phyloP scores from a whole-genome alignment of 1,140 invertebrate species.

The Episyrphus balteatus region DNA sequence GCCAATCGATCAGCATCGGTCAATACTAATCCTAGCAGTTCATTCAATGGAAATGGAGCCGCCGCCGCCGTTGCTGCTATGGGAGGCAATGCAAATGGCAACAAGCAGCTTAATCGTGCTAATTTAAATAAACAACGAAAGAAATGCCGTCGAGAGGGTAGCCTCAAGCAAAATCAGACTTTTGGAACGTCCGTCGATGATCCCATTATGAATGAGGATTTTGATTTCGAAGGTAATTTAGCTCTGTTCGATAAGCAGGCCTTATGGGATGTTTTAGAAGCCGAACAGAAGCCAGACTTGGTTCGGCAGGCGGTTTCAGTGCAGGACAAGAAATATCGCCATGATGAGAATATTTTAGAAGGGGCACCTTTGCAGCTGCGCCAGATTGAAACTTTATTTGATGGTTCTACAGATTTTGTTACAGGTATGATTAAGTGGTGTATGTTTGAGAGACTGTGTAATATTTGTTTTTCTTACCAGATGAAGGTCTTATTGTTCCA shows the following conservation, averaged over 20 bases:
- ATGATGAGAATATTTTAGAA: slow-evolving; percentile 76
- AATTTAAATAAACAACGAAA: slow-evolving; percentile 19
- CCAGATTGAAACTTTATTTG: slow-evolving; percentile 54
- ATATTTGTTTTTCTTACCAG: slow-evolving; percentile 18
- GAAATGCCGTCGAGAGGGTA: slow-evolving; percentile 21
- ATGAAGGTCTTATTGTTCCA: slow-evolving; percentile 67
- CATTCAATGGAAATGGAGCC: slow-evolving; percentile 13
- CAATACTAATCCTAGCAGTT: slow-evolving; percentile 1
- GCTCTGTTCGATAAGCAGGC: slow-evolving; percentile 82
- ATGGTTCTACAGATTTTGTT: slow-evolving; percentile 55
- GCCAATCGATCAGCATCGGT: slow-evolving; percentile 5
- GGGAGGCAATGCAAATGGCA: slow-evolving; percentile 9
- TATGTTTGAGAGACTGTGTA: slow-evolving; percentile 10
- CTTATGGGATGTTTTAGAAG: slow-evolving; percentile 57
- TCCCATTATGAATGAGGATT: slow-evolving; percentile 53
- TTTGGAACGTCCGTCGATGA: slow-evolving; percentile 43
- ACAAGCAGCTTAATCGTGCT: slow-evolving; percentile 7
- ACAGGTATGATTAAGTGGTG: slow-evolving; percentile 41
- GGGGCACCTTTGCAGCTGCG: slow-evolving; percentile 50
- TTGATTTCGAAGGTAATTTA: slow-evolving; percentile 90
- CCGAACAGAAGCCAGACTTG: slow-evolving; percentile 53
- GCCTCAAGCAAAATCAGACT: slow-evolving; percentile 24
- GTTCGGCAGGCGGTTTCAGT: slow-evolving; percentile 16
- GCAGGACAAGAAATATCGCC: slow-evolving; percentile 42
- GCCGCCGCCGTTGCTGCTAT: slow-evolving; percentile 10